A percentile compares a stretch with the other conserved stretches of the same genome.
These are phyloP conservation scores for Eumaeus atala DNA, from an alignment of 1,140 invertebrate genomes.

Conservation along the genomic window DNA sequence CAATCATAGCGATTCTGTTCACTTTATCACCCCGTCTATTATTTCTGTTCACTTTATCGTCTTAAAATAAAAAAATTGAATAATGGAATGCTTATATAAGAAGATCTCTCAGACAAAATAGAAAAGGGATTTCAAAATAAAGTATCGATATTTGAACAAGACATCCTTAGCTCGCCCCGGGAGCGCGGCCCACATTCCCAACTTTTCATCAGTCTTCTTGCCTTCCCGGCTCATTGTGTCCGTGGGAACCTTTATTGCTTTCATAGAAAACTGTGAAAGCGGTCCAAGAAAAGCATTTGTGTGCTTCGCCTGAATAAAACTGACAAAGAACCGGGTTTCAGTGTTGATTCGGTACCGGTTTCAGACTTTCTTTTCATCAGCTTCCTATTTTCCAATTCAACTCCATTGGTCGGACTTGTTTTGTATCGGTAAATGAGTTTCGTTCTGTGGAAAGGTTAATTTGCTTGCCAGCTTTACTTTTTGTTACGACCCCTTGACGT, in stretches of 20 bases:
- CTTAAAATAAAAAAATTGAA: no score
- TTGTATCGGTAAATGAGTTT: conserved; percentile 72
- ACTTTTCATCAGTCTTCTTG: conserved; percentile 67
- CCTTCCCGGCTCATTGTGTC: conserved; percentile 65
- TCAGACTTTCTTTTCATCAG: conserved; percentile 56
- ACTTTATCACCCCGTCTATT: no score
- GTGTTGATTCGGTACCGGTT: conserved; percentile 60
- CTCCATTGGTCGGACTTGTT: conserved; percentile 50
- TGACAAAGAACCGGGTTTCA: conserved; percentile 59
- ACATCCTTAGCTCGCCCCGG: conserved; percentile 47
- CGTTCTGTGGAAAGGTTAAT: conserved; percentile 60
- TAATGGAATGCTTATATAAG: no score
- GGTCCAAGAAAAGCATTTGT: conserved; percentile 69
- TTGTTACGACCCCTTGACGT: conserved; percentile 44
- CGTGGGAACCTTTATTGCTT: conserved; percentile 70
- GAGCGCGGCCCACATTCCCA: conserved; percentile 66
- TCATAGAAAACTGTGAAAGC: conserved; percentile 69
- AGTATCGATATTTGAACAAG: conserved; percentile 32
- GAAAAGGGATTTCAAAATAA: background rate
- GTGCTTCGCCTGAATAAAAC: conserved; percentile 50
- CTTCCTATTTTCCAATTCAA: conserved; percentile 55
- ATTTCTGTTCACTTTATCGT: no score
- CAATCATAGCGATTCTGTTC: no score
- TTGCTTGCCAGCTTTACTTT: conserved; percentile 58
- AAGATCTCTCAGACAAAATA: background rate